A percentile compares a stretch with the other conserved stretches of the same genome.
These are phyloP conservation scores for Volucella zonaria DNA, from an alignment of 2,888 invertebrate species.

Conservation along the genomic window DNA sequence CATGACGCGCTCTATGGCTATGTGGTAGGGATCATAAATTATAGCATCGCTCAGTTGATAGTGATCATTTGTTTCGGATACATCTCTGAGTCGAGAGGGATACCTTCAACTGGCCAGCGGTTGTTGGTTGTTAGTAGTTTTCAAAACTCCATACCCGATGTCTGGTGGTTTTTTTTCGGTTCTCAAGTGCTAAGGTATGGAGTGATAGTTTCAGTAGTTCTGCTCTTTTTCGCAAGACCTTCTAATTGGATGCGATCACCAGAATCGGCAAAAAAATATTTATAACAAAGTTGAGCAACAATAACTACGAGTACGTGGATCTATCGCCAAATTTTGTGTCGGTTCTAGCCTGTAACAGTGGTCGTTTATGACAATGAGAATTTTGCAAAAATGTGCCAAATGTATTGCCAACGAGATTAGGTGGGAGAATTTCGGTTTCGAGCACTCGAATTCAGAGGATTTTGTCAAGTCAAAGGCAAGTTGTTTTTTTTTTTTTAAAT, in stretches of 20 bases:
- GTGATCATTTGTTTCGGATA: constrained; percentile 67
- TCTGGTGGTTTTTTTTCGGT: constrained; percentile 1
- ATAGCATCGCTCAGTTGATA: constrained; percentile 50
- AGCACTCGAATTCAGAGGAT: constrained; percentile 78
- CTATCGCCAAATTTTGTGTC: no score
- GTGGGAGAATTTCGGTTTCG: constrained; percentile 79
- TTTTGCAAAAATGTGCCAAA: constrained; percentile 77
- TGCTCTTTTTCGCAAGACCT: no score
- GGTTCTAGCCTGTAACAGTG: no score
- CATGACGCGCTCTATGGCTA: no score
- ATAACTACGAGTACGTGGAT: no score
- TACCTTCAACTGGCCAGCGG: constrained; percentile 20
- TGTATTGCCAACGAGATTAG: constrained; percentile 78
- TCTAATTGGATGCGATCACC: no score
- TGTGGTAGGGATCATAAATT: constrained; percentile 43
- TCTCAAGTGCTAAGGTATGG: background rate
- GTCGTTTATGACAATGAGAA: constrained; percentile 76
- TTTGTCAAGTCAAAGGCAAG: constrained; percentile 81
- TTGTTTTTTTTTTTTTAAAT: background rate
- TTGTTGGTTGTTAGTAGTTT: constrained; percentile 10
- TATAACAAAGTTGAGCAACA: no score
- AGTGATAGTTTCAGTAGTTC: no score
- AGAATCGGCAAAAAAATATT: no score
- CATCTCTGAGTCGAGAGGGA: constrained; percentile 28
- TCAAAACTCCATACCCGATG: no score